These are phyloP conservation scores for Brachynemurus nebulosus DNA, from an alignment of 2,888 invertebrate species.

Conservation along the genomic window DNA sequence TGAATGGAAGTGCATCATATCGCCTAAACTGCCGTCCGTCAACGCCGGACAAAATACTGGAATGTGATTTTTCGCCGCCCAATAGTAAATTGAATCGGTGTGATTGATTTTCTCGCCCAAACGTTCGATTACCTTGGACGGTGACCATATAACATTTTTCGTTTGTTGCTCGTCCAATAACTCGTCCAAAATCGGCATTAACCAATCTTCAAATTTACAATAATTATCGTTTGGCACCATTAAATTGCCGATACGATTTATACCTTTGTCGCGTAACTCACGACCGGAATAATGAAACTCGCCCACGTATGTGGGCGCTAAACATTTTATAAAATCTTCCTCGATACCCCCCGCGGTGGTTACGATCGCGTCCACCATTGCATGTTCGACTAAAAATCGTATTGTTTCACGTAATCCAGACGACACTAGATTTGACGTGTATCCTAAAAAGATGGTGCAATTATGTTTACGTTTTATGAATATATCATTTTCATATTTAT, in stretches of 20 bases:
- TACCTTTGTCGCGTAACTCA: slow-evolving; percentile 65
- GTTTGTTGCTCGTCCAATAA: slow-evolving; percentile 78
- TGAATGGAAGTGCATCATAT: slow-evolving; percentile 99
- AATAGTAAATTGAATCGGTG: slow-evolving; percentile 87
- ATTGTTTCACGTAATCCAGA: slow-evolving; percentile 88
- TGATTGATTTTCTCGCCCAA: slow-evolving; percentile 86
- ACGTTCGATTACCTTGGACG: slow-evolving; percentile 69
- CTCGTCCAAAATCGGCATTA: slow-evolving; percentile 81
- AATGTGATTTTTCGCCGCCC: slow-evolving; percentile 93
- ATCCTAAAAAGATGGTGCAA: slow-evolving; percentile 94
- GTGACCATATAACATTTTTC: slow-evolving; percentile 72
- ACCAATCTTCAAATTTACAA: slow-evolving; percentile 95
- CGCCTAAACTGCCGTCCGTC: slow-evolving; percentile 94
- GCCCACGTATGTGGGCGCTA: slow-evolving; percentile 88
- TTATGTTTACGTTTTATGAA: slow-evolving; percentile 62
- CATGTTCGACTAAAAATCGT: slow-evolving; percentile 70
- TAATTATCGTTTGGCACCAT: slow-evolving; percentile 98
- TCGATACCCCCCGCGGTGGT: slow-evolving; percentile 97
- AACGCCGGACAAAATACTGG: slow-evolving; percentile 96
- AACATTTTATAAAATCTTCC: slow-evolving; percentile 97
- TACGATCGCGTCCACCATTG: slow-evolving; percentile 89
- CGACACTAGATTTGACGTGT: slow-evolving; percentile 94
- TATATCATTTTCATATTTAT: slow-evolving; percentile 59
- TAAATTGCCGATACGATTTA: slow-evolving; percentile 78
- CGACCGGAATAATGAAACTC: slow-evolving; percentile 76